Evolutionary conservation across 2,797 vertebrate species (phyloP), one percentile per base, ranked within the genome.

Genomic region (Enteromius argenteus): DNA sequence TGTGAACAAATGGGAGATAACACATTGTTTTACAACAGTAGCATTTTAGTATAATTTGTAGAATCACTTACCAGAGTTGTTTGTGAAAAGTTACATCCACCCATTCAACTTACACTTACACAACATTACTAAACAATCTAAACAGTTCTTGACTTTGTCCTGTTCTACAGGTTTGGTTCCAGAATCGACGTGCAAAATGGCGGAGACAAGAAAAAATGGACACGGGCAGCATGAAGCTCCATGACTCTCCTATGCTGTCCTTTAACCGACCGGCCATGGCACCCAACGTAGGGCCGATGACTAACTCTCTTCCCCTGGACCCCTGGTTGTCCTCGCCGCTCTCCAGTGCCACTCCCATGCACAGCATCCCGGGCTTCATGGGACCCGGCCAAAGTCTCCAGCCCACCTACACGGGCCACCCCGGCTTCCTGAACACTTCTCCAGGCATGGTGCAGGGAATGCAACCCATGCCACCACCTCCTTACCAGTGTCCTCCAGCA

Each of bases 141-240:
- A 77, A 60, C 7, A 15, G 39, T 37, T 10, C 42, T 71, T 15
- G 1, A 32, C 23, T 49, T 15, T 74, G 21, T 19, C 42, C n/a
- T 32, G 11, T 79, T 30, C 6, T 17, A 27, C 85, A 98, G 97
- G 97, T 98, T 56, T 98, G 98, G 97, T 98, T 99, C 92, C 97
- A 99, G 93, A 99, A 98, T 90, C 94, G 97, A 62, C 91, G 97
- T 58, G 97, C 98, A 84, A 98, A 98, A 90, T 98, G 97, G 98
- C 91, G 97, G 66, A 95, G 96, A 44, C 97, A 99, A 88, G 98
- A 99, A 90, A 98, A 97, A 89, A 94, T 98, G 93, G 97, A 99
- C 90, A 95, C 95, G 0, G 94, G 94, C 85, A 94, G 95, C 2
- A 95, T 97, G 91, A 97, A 98, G 91, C 95, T 97, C 66, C 97